Conservation (phyloP, 2,113 vertebrate species). For the Chaenocephalus aceratus region DNA sequence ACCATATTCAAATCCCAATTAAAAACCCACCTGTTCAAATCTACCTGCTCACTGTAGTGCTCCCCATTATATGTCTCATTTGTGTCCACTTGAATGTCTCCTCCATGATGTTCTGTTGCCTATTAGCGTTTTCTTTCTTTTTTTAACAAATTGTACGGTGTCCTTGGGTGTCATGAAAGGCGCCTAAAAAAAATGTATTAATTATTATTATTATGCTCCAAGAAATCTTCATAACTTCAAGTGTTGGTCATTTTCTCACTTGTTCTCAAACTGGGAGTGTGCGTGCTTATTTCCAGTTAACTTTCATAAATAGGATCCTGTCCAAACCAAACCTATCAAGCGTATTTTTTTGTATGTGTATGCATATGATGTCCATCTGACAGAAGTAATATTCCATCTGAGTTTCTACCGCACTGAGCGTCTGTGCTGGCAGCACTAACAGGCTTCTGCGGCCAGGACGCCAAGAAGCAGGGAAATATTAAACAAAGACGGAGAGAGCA, state of each 20-base stretch:
- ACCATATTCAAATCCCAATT: no score
- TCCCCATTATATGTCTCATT: no score
- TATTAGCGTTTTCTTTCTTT: no score
- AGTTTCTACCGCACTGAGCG: conserved; percentile 35
- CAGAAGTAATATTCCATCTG: conserved; percentile 52
- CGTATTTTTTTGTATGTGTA: conserved; percentile 2
- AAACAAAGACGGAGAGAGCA: conserved; percentile 79
- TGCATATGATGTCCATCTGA: conserved; percentile 42
- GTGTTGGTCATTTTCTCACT: not conserved
- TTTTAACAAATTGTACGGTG: no score
- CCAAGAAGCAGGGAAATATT: conserved; percentile 70
- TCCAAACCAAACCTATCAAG: conserved; percentile 9
- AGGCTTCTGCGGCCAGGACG: conserved; percentile 62
- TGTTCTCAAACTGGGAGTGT: conserved; percentile 4
- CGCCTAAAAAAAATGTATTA: no score
- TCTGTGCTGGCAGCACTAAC: conserved; percentile 67
- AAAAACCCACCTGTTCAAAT: no score
- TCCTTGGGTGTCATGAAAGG: no score
- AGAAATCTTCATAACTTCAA: not conserved
- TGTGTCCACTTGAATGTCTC: no score
- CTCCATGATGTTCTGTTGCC: no score
- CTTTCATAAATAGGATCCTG: conserved; percentile 19
- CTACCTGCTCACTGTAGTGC: no score
- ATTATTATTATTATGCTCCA: not conserved
- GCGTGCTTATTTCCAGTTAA: not conserved